Conservation (phyloP, 2,797 vertebrate genomes). For the Momotus momota region DNA sequence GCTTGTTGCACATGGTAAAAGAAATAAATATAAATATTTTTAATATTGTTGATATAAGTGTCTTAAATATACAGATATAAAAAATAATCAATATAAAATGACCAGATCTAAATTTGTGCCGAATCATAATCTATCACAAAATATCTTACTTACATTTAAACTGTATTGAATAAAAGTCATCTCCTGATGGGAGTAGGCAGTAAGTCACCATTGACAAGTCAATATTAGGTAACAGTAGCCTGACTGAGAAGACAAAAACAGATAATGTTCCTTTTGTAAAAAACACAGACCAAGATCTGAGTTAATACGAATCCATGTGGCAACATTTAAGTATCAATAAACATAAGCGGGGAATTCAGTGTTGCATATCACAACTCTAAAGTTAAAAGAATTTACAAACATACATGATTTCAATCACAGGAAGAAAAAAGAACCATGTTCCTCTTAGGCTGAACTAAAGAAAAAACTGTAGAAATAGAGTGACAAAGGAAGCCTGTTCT, state of each 20-base stretch:
- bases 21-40: too few species aligned
- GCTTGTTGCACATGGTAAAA: background rate
- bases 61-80: background rate
- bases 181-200: background rate
- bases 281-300: background rate
- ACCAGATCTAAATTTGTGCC: background rate
- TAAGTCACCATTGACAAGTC: background rate
- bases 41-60: background rate
- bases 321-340: background rate
- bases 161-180: background rate
- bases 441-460: background rate
- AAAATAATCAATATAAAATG: background rate
- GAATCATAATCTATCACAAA: background rate
- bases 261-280: background rate
- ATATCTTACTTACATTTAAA: background rate
- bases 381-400: background rate
- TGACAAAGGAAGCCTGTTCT: background rate
- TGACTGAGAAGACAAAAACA: background rate
- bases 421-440: background rate
- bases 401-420: background rate
- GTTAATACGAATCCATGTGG: background rate
- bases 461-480: background rate
- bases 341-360: background rate
- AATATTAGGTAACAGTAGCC: background rate
- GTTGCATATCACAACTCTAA: background rate